These are phyloP conservation scores for Triplophysa tibetana DNA, from an alignment of 2,113 vertebrate species.

Conservation along the genomic window DNA sequence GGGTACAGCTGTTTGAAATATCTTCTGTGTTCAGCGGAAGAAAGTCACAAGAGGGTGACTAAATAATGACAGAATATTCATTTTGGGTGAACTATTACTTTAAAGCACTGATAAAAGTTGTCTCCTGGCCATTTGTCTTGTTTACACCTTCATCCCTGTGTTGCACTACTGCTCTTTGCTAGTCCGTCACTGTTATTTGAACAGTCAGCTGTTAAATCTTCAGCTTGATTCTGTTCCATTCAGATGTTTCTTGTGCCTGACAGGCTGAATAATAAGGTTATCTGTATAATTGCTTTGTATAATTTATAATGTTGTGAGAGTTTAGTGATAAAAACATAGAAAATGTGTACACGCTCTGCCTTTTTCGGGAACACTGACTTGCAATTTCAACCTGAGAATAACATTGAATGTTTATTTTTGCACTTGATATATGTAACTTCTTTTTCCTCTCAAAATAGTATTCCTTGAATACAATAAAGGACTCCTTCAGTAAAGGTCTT, in stretches of 20 bases:
- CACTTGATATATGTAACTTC: not conserved
- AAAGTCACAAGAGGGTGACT: too few species aligned
- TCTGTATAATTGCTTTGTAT: constrained; percentile 5
- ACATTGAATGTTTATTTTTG: not conserved
- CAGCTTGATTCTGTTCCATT: constrained; percentile 13
- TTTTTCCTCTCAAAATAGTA: not conserved
- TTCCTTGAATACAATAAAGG: not conserved
- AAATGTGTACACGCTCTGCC: not conserved
- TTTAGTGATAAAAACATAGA: not conserved
- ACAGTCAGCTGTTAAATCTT: constrained; percentile 34
- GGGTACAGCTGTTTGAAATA: too few species aligned
- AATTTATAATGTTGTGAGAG: constrained; percentile 2
- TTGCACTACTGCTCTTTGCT: constrained; percentile 49
- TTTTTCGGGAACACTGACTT: not conserved
- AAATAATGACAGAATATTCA: too few species aligned
- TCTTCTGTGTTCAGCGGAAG: too few species aligned
- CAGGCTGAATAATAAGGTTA: not conserved
- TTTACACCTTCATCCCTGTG: not conserved
- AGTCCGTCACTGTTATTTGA: constrained; percentile 49
- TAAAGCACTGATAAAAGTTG: not conserved
- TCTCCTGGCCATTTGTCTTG: not conserved
- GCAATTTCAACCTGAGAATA: not conserved
- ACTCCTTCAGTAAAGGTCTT: not conserved
- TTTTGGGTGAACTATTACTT: too few species aligned
- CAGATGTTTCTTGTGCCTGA: not conserved